Conservation (phyloP, 2,113 vertebrate species). For the Tychaedon coryphoeus region DNA sequence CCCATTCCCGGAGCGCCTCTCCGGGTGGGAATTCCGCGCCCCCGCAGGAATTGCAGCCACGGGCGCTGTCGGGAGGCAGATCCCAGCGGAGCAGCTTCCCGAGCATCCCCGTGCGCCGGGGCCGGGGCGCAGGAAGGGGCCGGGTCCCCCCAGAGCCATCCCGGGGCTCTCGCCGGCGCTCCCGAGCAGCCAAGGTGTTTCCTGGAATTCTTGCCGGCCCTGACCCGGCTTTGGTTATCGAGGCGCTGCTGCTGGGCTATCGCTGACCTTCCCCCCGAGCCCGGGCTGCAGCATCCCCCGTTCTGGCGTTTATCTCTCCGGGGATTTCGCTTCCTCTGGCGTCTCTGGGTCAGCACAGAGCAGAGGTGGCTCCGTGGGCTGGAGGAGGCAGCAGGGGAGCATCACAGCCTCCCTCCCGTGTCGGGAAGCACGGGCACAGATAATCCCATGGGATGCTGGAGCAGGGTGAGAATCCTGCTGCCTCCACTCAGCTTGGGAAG, state of each 20-base stretch:
- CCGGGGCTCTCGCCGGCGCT: neutral
- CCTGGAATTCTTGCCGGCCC: conserved; percentile 67
- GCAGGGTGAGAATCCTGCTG: neutral
- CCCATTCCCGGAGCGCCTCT: neutral
- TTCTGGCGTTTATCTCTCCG: neutral
- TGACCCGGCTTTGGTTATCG: conserved; percentile 36
- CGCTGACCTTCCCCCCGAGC: neutral
- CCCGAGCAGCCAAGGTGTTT: conserved; percentile 54
- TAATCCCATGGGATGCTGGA: neutral
- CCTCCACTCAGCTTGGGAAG: neutral
- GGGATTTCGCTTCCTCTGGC: conserved; percentile 66
- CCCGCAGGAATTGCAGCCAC: neutral
- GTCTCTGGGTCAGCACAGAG: neutral
- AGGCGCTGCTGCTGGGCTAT: neutral
- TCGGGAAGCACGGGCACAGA: neutral
- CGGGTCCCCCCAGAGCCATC: neutral
- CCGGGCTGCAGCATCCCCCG: neutral
- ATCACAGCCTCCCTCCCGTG: neutral
- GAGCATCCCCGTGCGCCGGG: neutral
- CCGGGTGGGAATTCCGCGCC: neutral
- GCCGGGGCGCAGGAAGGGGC: neutral
- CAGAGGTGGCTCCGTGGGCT: conserved; percentile 41
- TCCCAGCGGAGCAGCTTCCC: conserved; percentile 22
- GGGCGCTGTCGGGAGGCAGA: neutral
- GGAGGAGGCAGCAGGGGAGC: neutral